Conservation (phyloP, 2,113 vertebrate genomes). For the Aphyosemion australe region DNA sequence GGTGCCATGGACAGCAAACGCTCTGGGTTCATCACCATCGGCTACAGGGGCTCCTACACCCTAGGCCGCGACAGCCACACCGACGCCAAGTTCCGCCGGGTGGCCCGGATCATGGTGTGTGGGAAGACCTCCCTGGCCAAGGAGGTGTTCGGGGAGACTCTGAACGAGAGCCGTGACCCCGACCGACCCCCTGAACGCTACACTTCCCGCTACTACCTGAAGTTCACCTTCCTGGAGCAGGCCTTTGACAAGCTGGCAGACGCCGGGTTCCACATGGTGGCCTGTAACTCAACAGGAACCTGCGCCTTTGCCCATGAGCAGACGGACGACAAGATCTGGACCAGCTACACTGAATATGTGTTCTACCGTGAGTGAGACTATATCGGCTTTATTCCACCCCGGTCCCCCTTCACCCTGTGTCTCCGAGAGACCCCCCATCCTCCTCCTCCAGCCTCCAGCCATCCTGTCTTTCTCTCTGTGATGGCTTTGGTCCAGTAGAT, state of each 20-base stretch:
- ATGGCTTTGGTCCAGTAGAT: constrained; percentile 67
- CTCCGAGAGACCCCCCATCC: constrained; percentile 43
- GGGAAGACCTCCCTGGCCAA: constrained; percentile 93
- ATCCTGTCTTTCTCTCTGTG: constrained; percentile 50
- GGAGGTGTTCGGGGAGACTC: constrained; percentile 94
- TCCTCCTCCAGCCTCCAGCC: constrained; percentile 48
- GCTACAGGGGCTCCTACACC: constrained; percentile 92
- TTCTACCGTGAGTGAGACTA: constrained; percentile 95
- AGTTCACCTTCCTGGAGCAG: constrained; percentile 96
- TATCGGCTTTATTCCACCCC: constrained; percentile 54
- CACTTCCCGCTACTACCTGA: constrained; percentile 94
- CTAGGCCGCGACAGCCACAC: constrained; percentile 91
- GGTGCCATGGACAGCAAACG: constrained; percentile 75
- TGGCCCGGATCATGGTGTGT: constrained; percentile 93
- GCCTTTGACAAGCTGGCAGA: constrained; percentile 93
- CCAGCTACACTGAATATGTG: constrained; percentile 98
- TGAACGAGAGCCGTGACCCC: constrained; percentile 93
- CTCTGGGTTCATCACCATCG: constrained; percentile 92
- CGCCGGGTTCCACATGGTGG: constrained; percentile 94
- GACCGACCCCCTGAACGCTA: constrained; percentile 91
- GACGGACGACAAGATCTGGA: constrained; percentile 97
- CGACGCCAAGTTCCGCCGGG: constrained; percentile 91
- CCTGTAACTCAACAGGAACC: constrained; percentile 92
- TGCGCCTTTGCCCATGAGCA: constrained; percentile 93
- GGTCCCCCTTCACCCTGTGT: constrained; percentile 37